These are phyloP conservation scores for Spilarctia lutea DNA, from an alignment of 2,888 invertebrate species.

Conservation along the genomic window DNA sequence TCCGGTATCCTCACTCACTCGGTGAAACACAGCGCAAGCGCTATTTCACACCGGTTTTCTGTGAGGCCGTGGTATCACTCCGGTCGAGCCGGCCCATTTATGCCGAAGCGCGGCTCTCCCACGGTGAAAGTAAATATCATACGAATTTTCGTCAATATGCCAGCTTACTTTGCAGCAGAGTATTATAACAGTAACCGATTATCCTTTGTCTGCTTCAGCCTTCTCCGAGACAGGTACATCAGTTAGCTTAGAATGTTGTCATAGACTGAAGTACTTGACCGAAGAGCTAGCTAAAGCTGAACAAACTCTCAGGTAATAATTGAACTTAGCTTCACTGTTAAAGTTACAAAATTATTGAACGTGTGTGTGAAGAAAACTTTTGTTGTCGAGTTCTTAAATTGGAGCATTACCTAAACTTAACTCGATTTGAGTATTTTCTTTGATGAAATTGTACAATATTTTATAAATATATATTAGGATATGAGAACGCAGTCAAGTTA, in stretches of 20 bases:
- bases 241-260: slow-evolving; percentile 70
- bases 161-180: neutral
- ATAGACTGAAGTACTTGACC: slow-evolving; percentile 69
- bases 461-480: neutral
- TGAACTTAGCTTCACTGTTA: neutral
- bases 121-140: neutral
- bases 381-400: neutral
- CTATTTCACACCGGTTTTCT: too few species aligned
- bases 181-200: neutral
- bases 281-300: slow-evolving; percentile 68
- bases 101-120: too few species aligned
- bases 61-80: too few species aligned
- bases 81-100: too few species aligned
- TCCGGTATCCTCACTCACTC: too few species aligned
- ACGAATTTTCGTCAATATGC: neutral
- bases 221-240: slow-evolving; percentile 47
- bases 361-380: neutral
- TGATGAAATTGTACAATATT: neutral
- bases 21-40: too few species aligned
- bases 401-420: neutral
- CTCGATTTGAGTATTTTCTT: neutral
- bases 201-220: slow-evolving; percentile 23
- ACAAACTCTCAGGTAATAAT: slow-evolving; percentile 68
- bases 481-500: neutral
- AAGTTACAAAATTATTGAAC: neutral